Percentiles rank a stretch among this genome's conserved stretches.
These are phyloP conservation scores for Heliocidaris tuberculata DNA, from an alignment of 35 echinoderm and acorn worm genomes.

Conservation along the genomic window DNA sequence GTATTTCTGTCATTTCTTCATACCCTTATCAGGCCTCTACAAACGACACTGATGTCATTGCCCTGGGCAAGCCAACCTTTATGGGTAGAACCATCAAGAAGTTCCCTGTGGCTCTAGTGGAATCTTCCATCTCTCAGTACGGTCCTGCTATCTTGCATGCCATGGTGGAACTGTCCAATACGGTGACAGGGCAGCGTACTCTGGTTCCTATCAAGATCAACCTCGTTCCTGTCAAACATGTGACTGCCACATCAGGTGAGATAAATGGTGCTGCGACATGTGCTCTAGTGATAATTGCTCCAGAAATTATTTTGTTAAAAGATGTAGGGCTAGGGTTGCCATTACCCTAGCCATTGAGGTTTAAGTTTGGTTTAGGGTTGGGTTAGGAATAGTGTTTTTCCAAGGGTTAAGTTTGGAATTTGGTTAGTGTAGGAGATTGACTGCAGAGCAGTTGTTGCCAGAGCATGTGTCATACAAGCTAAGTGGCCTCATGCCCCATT, in stretches of 20 bases:
- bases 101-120: constrained; percentile 49
- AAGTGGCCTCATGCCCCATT: too few species aligned
- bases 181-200: constrained; percentile 48
- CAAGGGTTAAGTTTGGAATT: too few species aligned
- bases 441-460: too few species aligned
- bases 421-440: too few species aligned
- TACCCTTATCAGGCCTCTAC: constrained; percentile 7
- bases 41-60: constrained; percentile 19
- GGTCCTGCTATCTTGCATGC: constrained; percentile 42
- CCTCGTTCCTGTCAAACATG: constrained; percentile 35
- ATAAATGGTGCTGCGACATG: not conserved
- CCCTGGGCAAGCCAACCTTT: constrained; percentile 13
- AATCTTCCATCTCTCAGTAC: constrained; percentile 31
- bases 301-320: too few species aligned
- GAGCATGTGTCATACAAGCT: too few species aligned
- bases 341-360: too few species aligned
- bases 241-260: not conserved
- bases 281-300: too few species aligned
- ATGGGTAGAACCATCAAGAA: constrained; percentile 34
- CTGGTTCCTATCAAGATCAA: constrained; percentile 57
- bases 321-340: too few species aligned
- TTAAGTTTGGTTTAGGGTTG: too few species aligned
- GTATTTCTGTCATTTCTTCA: not conserved
- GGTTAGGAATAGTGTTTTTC: too few species aligned
- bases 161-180: constrained; percentile 56